These are phyloP conservation scores for Junonia oenone DNA, from an alignment of 2,888 invertebrate genomes.

Conservation along the genomic window DNA sequence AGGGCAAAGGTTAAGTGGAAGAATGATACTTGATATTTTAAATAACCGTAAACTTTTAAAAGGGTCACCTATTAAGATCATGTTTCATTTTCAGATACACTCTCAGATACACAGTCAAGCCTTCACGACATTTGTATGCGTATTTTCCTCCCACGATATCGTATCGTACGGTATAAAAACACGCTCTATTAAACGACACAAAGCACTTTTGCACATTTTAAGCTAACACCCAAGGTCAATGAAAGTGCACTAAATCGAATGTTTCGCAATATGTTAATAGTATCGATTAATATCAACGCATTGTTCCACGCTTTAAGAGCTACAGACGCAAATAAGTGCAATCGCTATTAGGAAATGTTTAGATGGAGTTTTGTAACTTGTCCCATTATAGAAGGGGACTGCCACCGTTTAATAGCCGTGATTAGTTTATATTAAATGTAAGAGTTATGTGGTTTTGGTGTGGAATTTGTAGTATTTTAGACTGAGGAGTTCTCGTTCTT, in stretches of 20 bases:
- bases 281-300: slow-evolving; percentile 20
- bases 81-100: no score
- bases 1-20: no score
- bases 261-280: slow-evolving; percentile 18
- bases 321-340: slow-evolving; percentile 18
- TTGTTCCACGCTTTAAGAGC: slow-evolving; percentile 20
- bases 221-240: slow-evolving; percentile 20
- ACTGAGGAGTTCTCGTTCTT: no score
- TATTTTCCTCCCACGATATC: no score
- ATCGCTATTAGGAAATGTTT: slow-evolving; percentile 18
- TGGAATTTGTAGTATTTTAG: no score
- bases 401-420: background rate
- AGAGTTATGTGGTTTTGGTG: background rate
- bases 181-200: background rate
- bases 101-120: no score
- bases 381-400: background rate
- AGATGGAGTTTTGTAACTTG: background rate
- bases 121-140: no score
- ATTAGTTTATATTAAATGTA: background rate
- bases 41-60: no score
- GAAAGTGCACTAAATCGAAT: slow-evolving; percentile 22
- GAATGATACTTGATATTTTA: no score
- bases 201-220: background rate
- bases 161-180: background rate
- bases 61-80: no score